A percentile compares a stretch with the other conserved stretches of the same genome.
Evolutionary conservation across 2,888 invertebrate species (phyloP).

Genomic region (Hyppa rectilinea): DNA sequence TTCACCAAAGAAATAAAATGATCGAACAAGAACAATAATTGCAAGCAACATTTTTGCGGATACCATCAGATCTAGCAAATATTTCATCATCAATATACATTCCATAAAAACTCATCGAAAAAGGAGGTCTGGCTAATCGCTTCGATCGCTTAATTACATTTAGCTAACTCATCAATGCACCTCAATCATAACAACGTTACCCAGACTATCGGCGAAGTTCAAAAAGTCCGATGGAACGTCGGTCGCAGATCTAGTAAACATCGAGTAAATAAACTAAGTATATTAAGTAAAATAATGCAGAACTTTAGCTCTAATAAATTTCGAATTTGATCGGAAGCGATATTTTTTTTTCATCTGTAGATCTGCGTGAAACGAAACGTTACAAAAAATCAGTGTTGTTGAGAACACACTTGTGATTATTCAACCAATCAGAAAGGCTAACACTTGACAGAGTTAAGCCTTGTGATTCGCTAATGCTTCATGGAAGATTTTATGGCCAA

Average conservation of each 20-base stretch:
- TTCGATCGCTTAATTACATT: background rate
- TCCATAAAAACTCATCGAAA: background rate
- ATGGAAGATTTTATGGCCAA: constrained; percentile 15
- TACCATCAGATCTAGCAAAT: background rate
- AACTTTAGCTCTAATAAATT: too few relatives aligned
- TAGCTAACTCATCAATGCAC: background rate
- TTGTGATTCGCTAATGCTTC: constrained; percentile 42
- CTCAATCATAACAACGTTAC: background rate
- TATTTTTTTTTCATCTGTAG: background rate
- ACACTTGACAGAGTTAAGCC: background rate
- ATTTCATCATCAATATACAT: too few relatives aligned
- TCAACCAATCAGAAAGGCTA: constrained; percentile 36
- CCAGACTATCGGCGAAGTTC: background rate
- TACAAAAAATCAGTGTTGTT: constrained; percentile 8
- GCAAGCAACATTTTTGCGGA: background rate
- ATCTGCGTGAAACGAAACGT: constrained; percentile 23
- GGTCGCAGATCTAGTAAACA: background rate
- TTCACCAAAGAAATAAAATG: background rate
- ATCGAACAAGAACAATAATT: background rate
- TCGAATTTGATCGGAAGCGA: background rate
- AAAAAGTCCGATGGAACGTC: background rate
- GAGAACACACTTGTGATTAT: constrained; percentile 21
- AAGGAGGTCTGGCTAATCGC: background rate
- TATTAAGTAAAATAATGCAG: too few relatives aligned
- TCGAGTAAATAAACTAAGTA: background rate